Evolutionary conservation across 1,140 invertebrate genomes (phyloP).

Genomic region (Sminthurinus signatus): DNA sequence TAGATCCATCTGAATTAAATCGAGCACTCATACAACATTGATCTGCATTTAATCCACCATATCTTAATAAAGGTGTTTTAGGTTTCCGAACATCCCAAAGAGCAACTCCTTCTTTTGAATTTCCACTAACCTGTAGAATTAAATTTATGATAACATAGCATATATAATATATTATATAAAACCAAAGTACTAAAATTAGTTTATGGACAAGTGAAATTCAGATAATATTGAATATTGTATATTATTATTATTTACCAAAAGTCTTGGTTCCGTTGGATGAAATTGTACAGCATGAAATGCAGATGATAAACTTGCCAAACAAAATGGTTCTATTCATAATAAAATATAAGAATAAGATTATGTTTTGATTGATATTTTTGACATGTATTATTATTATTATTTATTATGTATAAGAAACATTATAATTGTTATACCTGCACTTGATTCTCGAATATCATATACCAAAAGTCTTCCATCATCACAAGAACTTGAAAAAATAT

Average conservation of each 20-base stretch:
- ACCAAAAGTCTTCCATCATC: constrained; percentile 81
- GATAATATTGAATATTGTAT: too few species aligned
- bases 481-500: constrained; percentile 78
- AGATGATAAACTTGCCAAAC: constrained; percentile 58
- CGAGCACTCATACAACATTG: constrained; percentile 87
- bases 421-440: constrained; percentile 48
- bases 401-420: too few species aligned
- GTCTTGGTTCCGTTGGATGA: constrained; percentile 72
- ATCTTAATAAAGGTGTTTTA: constrained; percentile 55
- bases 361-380: too few species aligned
- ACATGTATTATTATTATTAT: too few species aligned
- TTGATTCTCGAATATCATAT: constrained; percentile 68
- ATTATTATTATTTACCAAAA: too few species aligned
- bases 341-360: background rate
- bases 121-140: too few species aligned
- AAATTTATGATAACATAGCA: too few species aligned
- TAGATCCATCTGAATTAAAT: constrained; percentile 71
- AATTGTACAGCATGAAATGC: constrained; percentile 87
- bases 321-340: constrained; percentile 53
- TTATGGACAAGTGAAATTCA: too few species aligned
- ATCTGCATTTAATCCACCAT: constrained; percentile 59
- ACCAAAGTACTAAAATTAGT: too few species aligned
- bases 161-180: too few species aligned
- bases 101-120: constrained; percentile 77
- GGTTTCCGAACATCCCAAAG: constrained; percentile 83